A percentile compares a stretch with the other conserved stretches of the same genome.
phyloP scores from a whole-genome alignment of 2,888 invertebrate species.

The Ischnura elegans region DNA sequence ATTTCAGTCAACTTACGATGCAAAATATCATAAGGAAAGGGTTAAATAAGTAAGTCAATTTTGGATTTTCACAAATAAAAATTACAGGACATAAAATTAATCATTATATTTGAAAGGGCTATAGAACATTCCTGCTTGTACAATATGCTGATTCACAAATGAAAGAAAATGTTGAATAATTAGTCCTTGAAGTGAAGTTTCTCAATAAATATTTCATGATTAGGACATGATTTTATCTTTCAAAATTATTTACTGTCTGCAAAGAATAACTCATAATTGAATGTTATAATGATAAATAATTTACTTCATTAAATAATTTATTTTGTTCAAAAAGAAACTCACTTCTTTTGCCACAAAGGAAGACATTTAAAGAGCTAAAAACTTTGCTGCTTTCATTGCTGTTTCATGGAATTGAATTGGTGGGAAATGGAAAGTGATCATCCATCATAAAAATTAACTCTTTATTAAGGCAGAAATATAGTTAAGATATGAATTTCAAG shows the following conservation, averaged over 20 bases:
- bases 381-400: neutral
- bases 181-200: neutral
- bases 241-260: neutral
- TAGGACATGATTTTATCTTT: neutral
- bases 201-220: neutral
- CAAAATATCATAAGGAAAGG: conserved; percentile 15
- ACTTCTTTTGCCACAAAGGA: neutral
- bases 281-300: no score
- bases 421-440: neutral
- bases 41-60: conserved; percentile 5
- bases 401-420: neutral
- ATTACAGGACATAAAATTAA: neutral
- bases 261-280: neutral
- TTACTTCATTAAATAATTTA: neutral
- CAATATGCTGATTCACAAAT: neutral
- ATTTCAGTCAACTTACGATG: conserved; percentile 51
- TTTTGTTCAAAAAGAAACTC: neutral
- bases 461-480: neutral
- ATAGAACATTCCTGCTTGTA: neutral
- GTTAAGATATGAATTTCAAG: neutral
- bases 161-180: neutral
- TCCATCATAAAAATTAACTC: neutral
- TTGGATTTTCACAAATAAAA: conserved; percentile 5
- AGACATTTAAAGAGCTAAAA: neutral
- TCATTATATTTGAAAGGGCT: neutral